Evolutionary conservation across 2,888 invertebrate species (phyloP), one percentile per base, ranked within the genome.

Genomic region (Petrolisthes cinctipes): DNA sequence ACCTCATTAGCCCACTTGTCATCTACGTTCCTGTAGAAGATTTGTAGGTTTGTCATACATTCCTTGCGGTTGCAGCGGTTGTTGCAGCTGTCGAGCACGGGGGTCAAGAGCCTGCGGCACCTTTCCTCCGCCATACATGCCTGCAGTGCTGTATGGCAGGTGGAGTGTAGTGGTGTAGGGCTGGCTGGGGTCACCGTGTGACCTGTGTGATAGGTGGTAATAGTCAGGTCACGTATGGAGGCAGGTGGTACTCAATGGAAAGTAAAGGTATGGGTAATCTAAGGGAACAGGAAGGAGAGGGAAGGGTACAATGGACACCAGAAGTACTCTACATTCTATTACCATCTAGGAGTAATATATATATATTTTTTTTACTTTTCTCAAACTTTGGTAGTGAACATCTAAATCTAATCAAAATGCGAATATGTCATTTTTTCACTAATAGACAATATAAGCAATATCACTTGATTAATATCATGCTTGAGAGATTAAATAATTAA

Each of bases 1-100:
- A 97, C 96, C 93, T 97, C 97, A 91, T 97, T 95, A 92, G 96
- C 97, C 95, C 97, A 96, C 91, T 95, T 95, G 91, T 96, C 95
- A 86, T 95, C 95, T 37, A 96, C 95, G 92, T 95, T 95, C 93
- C 96, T 95, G 93, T 97, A 97, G 94, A 97, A 97, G 86, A 95
- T 95, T 92, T 97, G 95, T 92, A 97, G 93, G 83, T 97, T 96
- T 91, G 95, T 95, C 97, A 97, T 97, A 93, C 97, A 97, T 9
- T 85, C 82, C 92, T 96, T 96, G 91, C 97, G 94, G 92, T 96
- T 96, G 93, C 97, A 97, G 91, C 95, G 94, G 91, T 94, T 94
- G 92, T 94, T 93, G 91, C 97, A 97, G 93, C 96, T 95, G 93
- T 95, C 96, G 92, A 97, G 94, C 91, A 97, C 96, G n/a, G 97